Conservation (phyloP, 1,140 invertebrate species). For the Caerostris darwini region DNA sequence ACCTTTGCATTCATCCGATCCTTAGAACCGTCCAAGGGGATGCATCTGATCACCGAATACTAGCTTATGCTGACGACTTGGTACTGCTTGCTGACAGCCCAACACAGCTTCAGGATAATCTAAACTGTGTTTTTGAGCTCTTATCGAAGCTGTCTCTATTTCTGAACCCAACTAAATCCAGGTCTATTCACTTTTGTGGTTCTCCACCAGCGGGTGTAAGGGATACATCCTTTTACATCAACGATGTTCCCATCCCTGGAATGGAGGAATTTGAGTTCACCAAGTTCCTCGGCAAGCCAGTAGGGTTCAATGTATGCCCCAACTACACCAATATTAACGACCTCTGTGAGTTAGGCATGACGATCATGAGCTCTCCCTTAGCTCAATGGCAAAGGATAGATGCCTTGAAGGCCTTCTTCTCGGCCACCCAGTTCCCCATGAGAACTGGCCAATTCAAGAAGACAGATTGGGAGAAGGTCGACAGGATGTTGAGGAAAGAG, state of each 20-base stretch:
- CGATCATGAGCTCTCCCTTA: not conserved
- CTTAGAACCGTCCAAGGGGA: not conserved
- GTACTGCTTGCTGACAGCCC: not conserved
- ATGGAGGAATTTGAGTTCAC: not conserved
- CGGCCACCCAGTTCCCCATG: not conserved
- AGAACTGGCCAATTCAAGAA: not conserved
- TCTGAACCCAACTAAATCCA: not conserved
- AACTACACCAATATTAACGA: not conserved
- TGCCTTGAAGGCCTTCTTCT: not conserved
- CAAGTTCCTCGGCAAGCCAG: not conserved
- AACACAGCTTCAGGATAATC: not conserved
- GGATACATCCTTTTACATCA: not conserved
- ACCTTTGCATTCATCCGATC: not conserved
- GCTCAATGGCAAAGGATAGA: not conserved
- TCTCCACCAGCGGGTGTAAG: not conserved
- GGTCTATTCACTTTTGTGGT: not conserved
- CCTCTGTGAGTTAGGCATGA: not conserved
- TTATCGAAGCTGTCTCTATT: not conserved
- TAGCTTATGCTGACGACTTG: not conserved
- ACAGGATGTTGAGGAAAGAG: not conserved
- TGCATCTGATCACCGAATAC: accelerated
- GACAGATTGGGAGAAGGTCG: not conserved
- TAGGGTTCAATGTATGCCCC: not conserved
- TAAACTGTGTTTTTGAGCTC: not conserved
- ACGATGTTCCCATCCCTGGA: not conserved